These are phyloP conservation scores for Dryoscopus gambensis DNA, from an alignment of 2,113 vertebrate genomes.

Conservation along the genomic window DNA sequence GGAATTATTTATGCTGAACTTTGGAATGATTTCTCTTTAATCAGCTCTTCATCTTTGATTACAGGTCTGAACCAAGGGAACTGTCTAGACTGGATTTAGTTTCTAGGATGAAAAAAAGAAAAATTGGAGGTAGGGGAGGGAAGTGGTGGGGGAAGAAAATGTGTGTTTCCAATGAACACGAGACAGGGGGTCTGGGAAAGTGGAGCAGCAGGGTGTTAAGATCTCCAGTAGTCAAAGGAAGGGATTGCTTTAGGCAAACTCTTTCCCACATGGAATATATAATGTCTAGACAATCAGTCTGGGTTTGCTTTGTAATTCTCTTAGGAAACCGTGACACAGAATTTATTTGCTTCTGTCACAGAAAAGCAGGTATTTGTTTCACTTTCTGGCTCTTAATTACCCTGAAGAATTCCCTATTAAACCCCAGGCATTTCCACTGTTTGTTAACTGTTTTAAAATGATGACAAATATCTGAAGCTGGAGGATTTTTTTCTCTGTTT, in stretches of 20 bases:
- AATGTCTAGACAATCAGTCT: slow-evolving; percentile 69
- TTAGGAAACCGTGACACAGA: slow-evolving; percentile 51
- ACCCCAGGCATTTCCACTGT: slow-evolving; percentile 9
- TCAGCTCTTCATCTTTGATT: slow-evolving; percentile 54
- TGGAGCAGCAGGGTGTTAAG: slow-evolving; percentile 37
- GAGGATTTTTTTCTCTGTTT: background rate
- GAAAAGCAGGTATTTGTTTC: slow-evolving; percentile 41
- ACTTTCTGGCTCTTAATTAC: slow-evolving; percentile 25
- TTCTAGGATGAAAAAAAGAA: slow-evolving; percentile 39
- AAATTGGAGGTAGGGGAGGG: slow-evolving; percentile 15
- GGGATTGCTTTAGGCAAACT: slow-evolving; percentile 39
- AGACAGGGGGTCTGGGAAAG: slow-evolving; percentile 2
- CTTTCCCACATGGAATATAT: slow-evolving; percentile 53
- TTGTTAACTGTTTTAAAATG: background rate
- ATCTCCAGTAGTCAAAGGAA: slow-evolving; percentile 66
- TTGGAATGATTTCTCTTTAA: slow-evolving; percentile 42
- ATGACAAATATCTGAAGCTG: background rate
- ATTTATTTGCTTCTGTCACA: slow-evolving; percentile 58
- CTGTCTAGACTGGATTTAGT: slow-evolving; percentile 64
- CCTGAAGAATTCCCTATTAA: slow-evolving; percentile 1
- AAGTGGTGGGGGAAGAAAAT: background rate
- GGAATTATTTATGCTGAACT: slow-evolving; percentile 46
- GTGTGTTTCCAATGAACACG: slow-evolving; percentile 43
- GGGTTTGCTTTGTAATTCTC: slow-evolving; percentile 61
- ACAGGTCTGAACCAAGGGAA: slow-evolving; percentile 12